Evolutionary conservation across 2,888 invertebrate genomes (phyloP).

Genomic region (Ethmia dodecea): DNA sequence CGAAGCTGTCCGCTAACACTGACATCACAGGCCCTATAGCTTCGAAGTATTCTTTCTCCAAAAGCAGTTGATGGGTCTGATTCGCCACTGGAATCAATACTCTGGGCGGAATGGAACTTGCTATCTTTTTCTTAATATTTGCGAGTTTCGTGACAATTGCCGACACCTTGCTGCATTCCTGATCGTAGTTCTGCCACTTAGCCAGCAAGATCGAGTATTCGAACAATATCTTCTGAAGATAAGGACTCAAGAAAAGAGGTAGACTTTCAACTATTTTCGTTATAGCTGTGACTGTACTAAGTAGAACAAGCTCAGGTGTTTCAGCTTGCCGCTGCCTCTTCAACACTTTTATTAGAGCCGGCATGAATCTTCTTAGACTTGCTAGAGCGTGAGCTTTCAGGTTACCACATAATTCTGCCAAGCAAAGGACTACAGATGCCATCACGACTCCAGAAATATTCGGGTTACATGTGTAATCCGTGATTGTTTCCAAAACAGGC

Average conservation of each 20-base stretch:
- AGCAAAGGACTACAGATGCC: slow-evolving; percentile 85
- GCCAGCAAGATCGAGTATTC: slow-evolving; percentile 79
- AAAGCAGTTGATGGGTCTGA: slow-evolving; percentile 79
- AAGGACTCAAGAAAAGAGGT: slow-evolving; percentile 90
- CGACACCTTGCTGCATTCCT: slow-evolving; percentile 67
- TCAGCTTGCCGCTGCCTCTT: slow-evolving; percentile 78
- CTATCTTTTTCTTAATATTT: slow-evolving; percentile 82
- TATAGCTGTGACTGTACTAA: slow-evolving; percentile 87
- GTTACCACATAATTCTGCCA: slow-evolving; percentile 87
- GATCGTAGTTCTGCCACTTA: slow-evolving; percentile 67
- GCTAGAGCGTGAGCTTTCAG: slow-evolving; percentile 86
- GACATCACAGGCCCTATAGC: slow-evolving; percentile 85
- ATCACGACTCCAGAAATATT: slow-evolving; percentile 79
- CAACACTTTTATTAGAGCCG: slow-evolving; percentile 82
- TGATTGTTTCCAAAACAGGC: slow-evolving; percentile 81
- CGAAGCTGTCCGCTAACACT: slow-evolving; percentile 85
- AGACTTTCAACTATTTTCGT: slow-evolving; percentile 90
- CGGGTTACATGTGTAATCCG: slow-evolving; percentile 75
- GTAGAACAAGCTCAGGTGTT: slow-evolving; percentile 78
- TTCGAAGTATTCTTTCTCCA: slow-evolving; percentile 76
- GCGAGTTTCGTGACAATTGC: slow-evolving; percentile 77
- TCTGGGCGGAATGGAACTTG: slow-evolving; percentile 82
- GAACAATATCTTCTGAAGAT: slow-evolving; percentile 83
- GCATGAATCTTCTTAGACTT: slow-evolving; percentile 88
- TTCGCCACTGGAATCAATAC: slow-evolving; percentile 86